Evolutionary conservation across 2,113 vertebrate species (phyloP), one percentile per base, ranked within the genome.

Genomic region (Siniperca chuatsi): DNA sequence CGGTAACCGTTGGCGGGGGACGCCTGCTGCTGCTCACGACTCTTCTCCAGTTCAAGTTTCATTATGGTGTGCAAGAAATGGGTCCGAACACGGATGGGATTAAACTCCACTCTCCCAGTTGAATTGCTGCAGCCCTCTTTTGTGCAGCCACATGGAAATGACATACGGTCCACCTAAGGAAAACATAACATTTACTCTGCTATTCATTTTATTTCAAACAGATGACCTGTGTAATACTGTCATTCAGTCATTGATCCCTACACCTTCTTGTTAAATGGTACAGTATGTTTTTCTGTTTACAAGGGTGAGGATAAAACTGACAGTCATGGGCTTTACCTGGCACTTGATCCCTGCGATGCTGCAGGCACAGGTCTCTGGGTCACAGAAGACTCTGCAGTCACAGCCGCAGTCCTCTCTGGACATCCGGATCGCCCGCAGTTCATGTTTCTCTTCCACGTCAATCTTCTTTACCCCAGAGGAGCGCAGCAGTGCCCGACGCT

Each of bases 21-120:
- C 13, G 95, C 94, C 82, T 95, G 93, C 91, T 98, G 98, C 93
- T 99, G 98, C 95, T 99, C 98, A 6, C 97, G 96, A 64, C 96
- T 99, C 94, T 98, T 99, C 95, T 99, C 98, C 92, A 99, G 94
- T 90, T 99, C 98, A 40, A 99, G 97, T 95, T 99, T 99, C 98
- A 99, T 99, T 89, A 99, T 99, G 42, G 98, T 99, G 96, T 99
- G 98, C 95, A 99, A 96, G 95, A 99, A 99, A 93, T 99, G 98
- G 92, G 98, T 99, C 94, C 98, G 97, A 82, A 99, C 98, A n/a
- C 98, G 97, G 91, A 99, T 99, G 65, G 98, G 98, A 91, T 99
- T 99, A 90, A 99, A 99, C 94, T 99, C 98, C 77, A 99, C 98
- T 92, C 98, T 96, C 79, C 98, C 98, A 16, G 98, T 97, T 35